Base-by-base conservation (phyloP, 2,888 invertebrate genomes). In the Galeruca laticollis region DNA sequence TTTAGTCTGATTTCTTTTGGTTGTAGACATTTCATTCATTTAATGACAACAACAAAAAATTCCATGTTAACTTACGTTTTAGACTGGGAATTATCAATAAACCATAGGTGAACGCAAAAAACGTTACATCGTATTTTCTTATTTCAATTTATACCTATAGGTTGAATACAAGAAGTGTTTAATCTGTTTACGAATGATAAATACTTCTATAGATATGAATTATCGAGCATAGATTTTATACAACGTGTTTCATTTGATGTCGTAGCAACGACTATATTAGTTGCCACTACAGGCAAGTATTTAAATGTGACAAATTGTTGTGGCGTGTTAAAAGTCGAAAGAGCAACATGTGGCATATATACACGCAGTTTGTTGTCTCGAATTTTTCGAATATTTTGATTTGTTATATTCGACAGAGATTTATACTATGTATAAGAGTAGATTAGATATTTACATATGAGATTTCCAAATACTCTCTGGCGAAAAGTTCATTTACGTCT, bases 281-380 rank as follows among this genome's bases (percentile, higher is more conserved):
- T 35, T 18, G 56, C n/a, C 56, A 18, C 56, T 20, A 57, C 33
- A 26, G 56, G 56, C 35, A 11, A 35, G 56, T 18, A 57, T 35
- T 57, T 33, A 57, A 57, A 57, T 57, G 56, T 57, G 56, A 57
- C 56, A 57, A 57, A 57, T 57, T 18, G 31, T 57, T 35, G 56
- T 33, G 56, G 26, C 56, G 8, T 37, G 35, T 15, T 26, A 18
- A 57, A 15, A 33, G 35, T 15, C 56, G n/a, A 56, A 56, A 56
- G 56, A 56, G 33, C 56, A 56, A 56, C 56, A 56, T 57, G 33
- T 35, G 52, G 52, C 37, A 13, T 54, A 54, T 54, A 54, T 54
- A 26, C 21, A 26, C 11, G 56, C 35, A 18, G n/a, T 54, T 54
- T 54, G 54, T 31, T 54, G 54, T n/a, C 8, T 54, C 13, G 26